phyloP scores from a whole-genome alignment of 2,888 invertebrate genomes.

The Drosophila diplacantha region DNA sequence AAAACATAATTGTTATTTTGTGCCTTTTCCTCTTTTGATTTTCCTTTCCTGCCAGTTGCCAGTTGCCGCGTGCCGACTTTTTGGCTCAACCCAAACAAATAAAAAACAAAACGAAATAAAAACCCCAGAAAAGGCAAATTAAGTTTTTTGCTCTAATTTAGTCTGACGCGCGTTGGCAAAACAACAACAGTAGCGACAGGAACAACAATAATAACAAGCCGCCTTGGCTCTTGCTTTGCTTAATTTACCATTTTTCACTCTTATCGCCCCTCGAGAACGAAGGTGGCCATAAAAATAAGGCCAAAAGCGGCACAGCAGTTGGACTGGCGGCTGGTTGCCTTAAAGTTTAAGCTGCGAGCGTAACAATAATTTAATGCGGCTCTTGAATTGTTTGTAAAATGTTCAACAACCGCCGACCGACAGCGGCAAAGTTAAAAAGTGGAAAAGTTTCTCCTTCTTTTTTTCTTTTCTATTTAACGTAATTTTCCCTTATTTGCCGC shows the following conservation, averaged over 20 bases:
- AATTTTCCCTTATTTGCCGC: slow-evolving; percentile 70
- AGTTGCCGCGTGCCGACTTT: slow-evolving; percentile 52
- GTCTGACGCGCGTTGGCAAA: slow-evolving; percentile 62
- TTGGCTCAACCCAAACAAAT: slow-evolving; percentile 49
- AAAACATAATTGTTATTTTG: slow-evolving; percentile 74
- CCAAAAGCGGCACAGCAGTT: slow-evolving; percentile 42
- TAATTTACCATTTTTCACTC: slow-evolving; percentile 73
- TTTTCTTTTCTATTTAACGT: slow-evolving; percentile 73
- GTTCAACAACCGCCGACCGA: slow-evolving; percentile 58
- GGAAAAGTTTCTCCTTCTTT: slow-evolving; percentile 66
- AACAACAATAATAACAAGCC: slow-evolving; percentile 46
- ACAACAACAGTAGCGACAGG: slow-evolving; percentile 24
- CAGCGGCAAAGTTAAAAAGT: slow-evolving; percentile 66
- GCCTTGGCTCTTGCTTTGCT: slow-evolving; percentile 66
- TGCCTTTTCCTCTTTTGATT: slow-evolving; percentile 65
- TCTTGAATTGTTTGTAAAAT: slow-evolving; percentile 71
- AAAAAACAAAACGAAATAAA: slow-evolving; percentile 1
- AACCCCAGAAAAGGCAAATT: slow-evolving; percentile 62
- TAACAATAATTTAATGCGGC: slow-evolving; percentile 74
- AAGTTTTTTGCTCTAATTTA: slow-evolving; percentile 72
- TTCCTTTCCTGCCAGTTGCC: slow-evolving; percentile 31
- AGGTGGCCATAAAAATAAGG: slow-evolving; percentile 64
- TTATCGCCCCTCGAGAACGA: slow-evolving; percentile 56
- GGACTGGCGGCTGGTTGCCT: slow-evolving; percentile 53
- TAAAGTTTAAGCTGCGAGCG: slow-evolving; percentile 65